Evolutionary conservation across 2,888 invertebrate species (phyloP), one percentile per base, ranked within the genome.

Genomic region (Orchesellides sinensis): DNA sequence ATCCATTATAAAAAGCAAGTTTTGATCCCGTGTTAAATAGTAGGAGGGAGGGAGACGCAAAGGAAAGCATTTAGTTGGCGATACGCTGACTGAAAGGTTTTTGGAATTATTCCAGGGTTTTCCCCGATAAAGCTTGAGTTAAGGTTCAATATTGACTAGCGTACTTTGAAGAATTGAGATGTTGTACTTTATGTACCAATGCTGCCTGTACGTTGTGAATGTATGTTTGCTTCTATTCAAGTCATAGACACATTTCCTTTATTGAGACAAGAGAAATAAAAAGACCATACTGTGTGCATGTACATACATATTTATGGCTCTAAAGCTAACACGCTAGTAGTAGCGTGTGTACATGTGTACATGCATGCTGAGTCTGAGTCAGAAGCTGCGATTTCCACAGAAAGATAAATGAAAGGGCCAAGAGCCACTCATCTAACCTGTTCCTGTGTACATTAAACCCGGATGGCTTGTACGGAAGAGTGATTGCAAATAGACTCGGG

Each of bases 41-140:
- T 25, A 6, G 35, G 45, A 21, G 40, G 29, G 72, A 47, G 63
- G 12, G 40, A 63, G 66, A 65, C 14, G 65, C 25, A 59, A 10
- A 17, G 52, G 17, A n/a, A 63, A 19, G 63, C 40, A 63, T 63
- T 35, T 35, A 32, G 40, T 21, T 73, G 54, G 66, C 40, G 63
- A 45, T 52, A 54, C 29, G 17, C 25, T 75, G 66, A 54, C n/a
- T 54, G 65, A 66, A 75, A 65, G 54, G 54, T 75, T 75, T 66
- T 75, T 75, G 75, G 75, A 75, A 65, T 75, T 66, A 54, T 66
- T 75, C 75, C 75, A 75, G 66, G 10, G 66, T 27, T 75, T 74
- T 75, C 32, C 29, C 66, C 40, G 52, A 54, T 54, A 66, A 1
- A 66, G 40, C 54, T 56, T 56, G 29, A 65, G 65, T 56, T 75